These are phyloP conservation scores for Nephrotoma guestfalica DNA, from an alignment of 2,888 invertebrate species.

Conservation along the genomic window DNA sequence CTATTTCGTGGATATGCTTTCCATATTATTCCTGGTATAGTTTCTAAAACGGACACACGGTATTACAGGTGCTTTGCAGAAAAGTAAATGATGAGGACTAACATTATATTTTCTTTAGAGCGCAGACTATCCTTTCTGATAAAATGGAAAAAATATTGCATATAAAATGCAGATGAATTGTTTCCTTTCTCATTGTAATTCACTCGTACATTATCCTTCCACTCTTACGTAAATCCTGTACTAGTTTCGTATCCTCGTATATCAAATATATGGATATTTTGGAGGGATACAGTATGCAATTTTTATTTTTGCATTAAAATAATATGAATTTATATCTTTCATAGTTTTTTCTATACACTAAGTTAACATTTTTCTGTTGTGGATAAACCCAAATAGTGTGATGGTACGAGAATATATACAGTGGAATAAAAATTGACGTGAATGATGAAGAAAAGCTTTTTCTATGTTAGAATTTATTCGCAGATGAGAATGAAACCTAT, in stretches of 20 bases:
- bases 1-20: no score
- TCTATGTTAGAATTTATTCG: not conserved
- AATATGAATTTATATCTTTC: not conserved
- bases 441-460: not conserved
- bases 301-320: not conserved
- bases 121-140: not conserved
- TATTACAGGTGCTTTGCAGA: not conserved
- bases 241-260: not conserved
- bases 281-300: not conserved
- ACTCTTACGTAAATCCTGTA: not conserved
- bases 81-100: not conserved
- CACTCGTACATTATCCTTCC: not conserved
- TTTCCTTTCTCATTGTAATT: not conserved
- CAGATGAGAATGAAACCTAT: not conserved
- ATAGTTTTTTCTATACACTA: not conserved
- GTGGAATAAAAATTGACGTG: not conserved
- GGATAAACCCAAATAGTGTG: not conserved
- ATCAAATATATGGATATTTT: not conserved
- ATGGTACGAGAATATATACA: not conserved
- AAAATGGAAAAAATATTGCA: not conserved
- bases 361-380: not conserved
- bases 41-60: no score
- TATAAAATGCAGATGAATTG: not conserved
- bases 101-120: not conserved
- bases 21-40: no score